Conservation (phyloP, 2,113 vertebrate species). For the Cynoglossus semilaevis region DNA sequence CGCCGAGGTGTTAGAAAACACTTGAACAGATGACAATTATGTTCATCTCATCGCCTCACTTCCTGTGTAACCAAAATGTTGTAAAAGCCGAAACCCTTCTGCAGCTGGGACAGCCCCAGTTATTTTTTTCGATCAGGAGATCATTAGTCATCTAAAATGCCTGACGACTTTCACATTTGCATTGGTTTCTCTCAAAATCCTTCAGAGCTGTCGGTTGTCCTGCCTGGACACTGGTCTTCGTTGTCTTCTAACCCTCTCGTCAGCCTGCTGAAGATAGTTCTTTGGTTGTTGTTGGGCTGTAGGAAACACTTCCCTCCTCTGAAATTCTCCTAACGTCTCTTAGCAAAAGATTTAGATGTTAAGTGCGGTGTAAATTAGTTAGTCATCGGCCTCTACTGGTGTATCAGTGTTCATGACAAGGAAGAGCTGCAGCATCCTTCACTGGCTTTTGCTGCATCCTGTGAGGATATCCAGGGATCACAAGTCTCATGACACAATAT, state of each 20-base stretch:
- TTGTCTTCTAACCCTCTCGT: no score
- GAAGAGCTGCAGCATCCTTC: slow-evolving; percentile 36
- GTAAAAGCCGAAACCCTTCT: slow-evolving; percentile 17
- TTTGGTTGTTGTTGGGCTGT: no score
- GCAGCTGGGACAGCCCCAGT: slow-evolving; percentile 25
- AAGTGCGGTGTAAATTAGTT: no score
- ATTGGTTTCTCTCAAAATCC: neutral
- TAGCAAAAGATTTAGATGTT: no score
- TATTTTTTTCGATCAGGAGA: no score
- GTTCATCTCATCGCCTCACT: slow-evolving; percentile 17
- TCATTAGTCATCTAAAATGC: slow-evolving; percentile 1
- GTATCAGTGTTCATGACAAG: slow-evolving; percentile 32
- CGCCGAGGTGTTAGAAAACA: neutral
- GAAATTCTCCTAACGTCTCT: no score
- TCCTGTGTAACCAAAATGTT: slow-evolving; percentile 20
- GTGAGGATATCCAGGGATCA: slow-evolving; percentile 64
- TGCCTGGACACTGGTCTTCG: no score
- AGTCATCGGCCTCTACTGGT: slow-evolving; percentile 16
- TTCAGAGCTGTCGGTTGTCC: no score
- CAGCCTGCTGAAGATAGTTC: no score
- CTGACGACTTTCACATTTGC: slow-evolving; percentile 13
- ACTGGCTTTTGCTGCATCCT: slow-evolving; percentile 35
- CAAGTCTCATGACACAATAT: slow-evolving; percentile 36
- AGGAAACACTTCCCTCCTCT: no score
- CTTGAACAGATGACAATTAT: neutral